Evolutionary conservation across 2,797 vertebrate genomes (phyloP), one percentile per base, ranked within the genome.

Genomic region (Tragelaphus eurycerus): DNA sequence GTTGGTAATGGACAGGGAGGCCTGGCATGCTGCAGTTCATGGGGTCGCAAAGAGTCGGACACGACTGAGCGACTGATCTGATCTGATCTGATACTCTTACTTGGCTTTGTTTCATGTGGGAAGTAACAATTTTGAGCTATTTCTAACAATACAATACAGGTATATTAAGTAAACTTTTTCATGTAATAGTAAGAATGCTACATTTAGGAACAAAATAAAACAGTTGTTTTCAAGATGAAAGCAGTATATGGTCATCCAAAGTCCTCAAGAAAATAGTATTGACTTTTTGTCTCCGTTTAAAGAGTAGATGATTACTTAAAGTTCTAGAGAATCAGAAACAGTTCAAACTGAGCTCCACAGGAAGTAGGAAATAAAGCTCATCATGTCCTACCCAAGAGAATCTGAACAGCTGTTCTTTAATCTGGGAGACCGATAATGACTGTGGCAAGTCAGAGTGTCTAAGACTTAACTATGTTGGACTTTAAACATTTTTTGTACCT

Each of bases 351-450:
- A 97, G 92, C 86, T 94, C 89, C 83, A 81, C 78, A 93, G 88
- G 93, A 98, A 98, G 92, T 84, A 76, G 64, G 89, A 96, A 95
- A 90, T 57, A 92, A 89, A 60, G 50, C 88, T 95, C 88, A 90
- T 86, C 76, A 55, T 71, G 90, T 93, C 71, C 86, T 96, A 52
- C 59, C 88, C 88, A 34, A 64, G 93, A 87, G 96, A 60, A 67
- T 97, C 87, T 34, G 89, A 96, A 89, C 96, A 98, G 96, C 97
- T 98, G 97, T 93, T 98, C 92, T 89, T 96, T 93, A 89, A 96
- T 96, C 95, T 97, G 79, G 85, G 92, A 96, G 96, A 59, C 74
- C 74, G 86, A 23, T 93, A 92, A 96, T 88, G 74, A 54, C 85
- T 94, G 86, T 76, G 95, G 96, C 93, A 96, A 95, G 88, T 19